Evolutionary conservation across 2,888 invertebrate species (phyloP).

Genomic region (Drosophila kokeensis): DNA sequence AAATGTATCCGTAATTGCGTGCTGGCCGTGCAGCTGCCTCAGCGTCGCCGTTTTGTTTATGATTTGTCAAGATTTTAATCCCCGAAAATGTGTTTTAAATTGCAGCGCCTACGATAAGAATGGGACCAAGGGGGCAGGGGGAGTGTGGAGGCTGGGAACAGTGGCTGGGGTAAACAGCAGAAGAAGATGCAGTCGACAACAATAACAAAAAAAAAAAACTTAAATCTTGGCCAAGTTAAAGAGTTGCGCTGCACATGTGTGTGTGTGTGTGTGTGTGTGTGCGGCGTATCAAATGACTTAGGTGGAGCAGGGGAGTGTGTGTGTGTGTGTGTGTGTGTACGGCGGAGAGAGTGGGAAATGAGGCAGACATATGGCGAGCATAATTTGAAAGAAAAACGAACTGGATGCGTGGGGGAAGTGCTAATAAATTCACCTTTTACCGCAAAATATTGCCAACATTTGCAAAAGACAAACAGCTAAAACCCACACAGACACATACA

Average conservation of each 20-base stretch:
- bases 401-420: constrained; percentile 46
- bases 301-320: not conserved
- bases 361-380: constrained; percentile 51
- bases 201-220: constrained; percentile 13
- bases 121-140: constrained; percentile 12
- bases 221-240: constrained; percentile 33
- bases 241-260: constrained; percentile 34
- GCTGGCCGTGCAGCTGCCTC: constrained; percentile 43
- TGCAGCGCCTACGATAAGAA: constrained; percentile 64
- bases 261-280: not conserved
- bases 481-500: constrained; percentile 20
- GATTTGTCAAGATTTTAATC: constrained; percentile 76
- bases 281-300: not conserved
- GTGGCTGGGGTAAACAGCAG: not conserved
- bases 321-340: not conserved
- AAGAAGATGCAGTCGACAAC: constrained; percentile 12
- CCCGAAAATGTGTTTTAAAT: constrained; percentile 74
- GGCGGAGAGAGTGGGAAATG: not conserved
- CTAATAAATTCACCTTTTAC: constrained; percentile 80
- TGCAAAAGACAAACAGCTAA: constrained; percentile 74
- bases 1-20: constrained; percentile 57
- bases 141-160: not conserved
- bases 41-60: constrained; percentile 68
- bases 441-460: constrained; percentile 78
- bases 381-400: constrained; percentile 56